Evolutionary conservation across 2,113 vertebrate species (phyloP), one percentile per base, ranked within the genome.

Genomic region (Turdus rufiventris): DNA sequence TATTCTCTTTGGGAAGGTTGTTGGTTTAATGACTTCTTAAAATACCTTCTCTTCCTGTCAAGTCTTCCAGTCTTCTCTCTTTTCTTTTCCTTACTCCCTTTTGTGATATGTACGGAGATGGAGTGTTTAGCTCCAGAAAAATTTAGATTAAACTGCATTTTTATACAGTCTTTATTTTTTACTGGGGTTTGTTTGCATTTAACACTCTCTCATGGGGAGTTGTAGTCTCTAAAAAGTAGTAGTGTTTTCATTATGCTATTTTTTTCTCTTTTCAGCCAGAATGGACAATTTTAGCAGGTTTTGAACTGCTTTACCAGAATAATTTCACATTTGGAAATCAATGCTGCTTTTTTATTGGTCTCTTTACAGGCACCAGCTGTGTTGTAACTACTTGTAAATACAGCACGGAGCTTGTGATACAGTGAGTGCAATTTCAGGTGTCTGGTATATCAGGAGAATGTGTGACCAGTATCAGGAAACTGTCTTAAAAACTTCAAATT

Each of bases 11-110:
- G 43, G 60, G 38, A 85, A 83, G 42, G 57, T 63, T 77, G 63
- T 82, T 92, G 34, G 36, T 86, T 87, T 92, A 87, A 93, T 82
- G 61, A 75, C 66, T 83, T 57, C 85, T 71, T 89, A 91, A 95
- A 95, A 82, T 94, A 79, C 77, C 94, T 89, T 89, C 33, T 72
- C 18, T 91, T 48, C 58, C 34, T 83, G 10, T 70, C 38, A 74
- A 89, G 63, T 66, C 9, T 91, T 73, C 20, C 43, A 56, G 57
- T 81, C 58, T 26, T 40, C 19, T 25, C 8, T 57, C 47, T 31
- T 36, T 60, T 43, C 38, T 66, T 57, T 36, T 33, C 10, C 18
- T 81, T 79, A 48, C 18, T 92, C 65, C 24, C 29, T 88, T 80
- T 71, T 70, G 29, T 65, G 33, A 9, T 80, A n/a, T 40, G 26